These are phyloP conservation scores for Nibea coibor DNA, from an alignment of 2,113 vertebrate genomes.

Conservation along the genomic window DNA sequence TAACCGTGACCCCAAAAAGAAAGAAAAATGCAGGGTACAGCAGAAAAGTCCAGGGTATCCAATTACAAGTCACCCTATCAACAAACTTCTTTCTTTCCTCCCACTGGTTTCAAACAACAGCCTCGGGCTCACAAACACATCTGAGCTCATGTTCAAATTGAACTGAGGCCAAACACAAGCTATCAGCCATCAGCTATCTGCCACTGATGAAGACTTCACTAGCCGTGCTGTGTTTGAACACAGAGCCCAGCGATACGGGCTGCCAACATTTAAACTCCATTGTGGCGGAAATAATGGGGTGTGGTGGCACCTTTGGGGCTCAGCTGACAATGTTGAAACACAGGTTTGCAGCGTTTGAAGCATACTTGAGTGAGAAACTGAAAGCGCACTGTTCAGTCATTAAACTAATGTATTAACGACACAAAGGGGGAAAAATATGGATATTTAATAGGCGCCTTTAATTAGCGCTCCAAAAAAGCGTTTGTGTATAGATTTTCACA, in stretches of 20 bases:
- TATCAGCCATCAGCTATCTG: conserved; percentile 33
- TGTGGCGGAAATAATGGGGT: conserved; percentile 19
- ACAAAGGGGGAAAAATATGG: conserved; percentile 16
- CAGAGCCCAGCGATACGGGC: neutral
- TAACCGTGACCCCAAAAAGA: neutral
- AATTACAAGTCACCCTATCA: conserved; percentile 9
- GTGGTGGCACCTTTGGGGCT: conserved; percentile 11
- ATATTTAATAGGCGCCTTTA: conserved; percentile 12
- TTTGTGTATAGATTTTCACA: conserved; percentile 21
- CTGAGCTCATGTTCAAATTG: conserved; percentile 31
- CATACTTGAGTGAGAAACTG: neutral
- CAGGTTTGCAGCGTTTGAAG: conserved; percentile 24
- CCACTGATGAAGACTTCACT: conserved; percentile 21
- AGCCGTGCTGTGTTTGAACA: conserved; percentile 34
- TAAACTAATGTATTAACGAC: conserved; percentile 15
- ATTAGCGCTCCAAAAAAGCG: conserved; percentile 29
- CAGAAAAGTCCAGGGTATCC: neutral
- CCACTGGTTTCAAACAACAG: conserved; percentile 14
- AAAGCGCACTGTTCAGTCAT: conserved; percentile 17
- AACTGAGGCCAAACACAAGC: conserved; percentile 24
- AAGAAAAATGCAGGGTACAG: neutral
- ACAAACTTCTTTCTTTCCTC: conserved; percentile 16
- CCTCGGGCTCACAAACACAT: conserved; percentile 21
- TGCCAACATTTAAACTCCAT: conserved; percentile 33
- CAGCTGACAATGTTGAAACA: neutral